phyloP scores from a whole-genome alignment of 1,140 invertebrate species.

The Lepeophtheirus salmonis region DNA sequence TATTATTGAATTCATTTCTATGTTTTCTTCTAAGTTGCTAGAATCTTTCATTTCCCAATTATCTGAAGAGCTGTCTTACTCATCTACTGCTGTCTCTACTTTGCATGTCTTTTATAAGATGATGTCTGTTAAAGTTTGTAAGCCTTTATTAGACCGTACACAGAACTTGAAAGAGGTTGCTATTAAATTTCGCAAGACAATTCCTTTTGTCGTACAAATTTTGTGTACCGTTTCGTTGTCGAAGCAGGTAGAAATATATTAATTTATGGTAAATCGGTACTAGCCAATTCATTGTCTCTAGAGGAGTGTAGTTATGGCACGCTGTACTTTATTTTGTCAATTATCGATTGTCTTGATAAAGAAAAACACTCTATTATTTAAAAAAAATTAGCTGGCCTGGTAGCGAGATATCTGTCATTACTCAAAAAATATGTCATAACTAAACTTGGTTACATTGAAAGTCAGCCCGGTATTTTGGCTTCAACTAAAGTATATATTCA shows the following conservation, averaged over 20 bases:
- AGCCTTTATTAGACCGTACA: conserved; percentile 44
- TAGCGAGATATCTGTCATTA: too few species aligned
- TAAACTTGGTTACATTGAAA: too few species aligned
- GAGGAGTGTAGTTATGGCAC: too few species aligned
- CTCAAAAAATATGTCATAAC: too few species aligned
- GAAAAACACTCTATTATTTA: too few species aligned
- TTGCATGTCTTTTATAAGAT: conserved; percentile 58
- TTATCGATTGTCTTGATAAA: too few species aligned
- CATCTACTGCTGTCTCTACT: conserved; percentile 37
- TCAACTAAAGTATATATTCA: too few species aligned
- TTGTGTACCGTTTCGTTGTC: conserved; percentile 41
- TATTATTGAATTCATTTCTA: not conserved
- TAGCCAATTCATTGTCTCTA: too few species aligned
- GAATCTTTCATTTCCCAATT: conserved; percentile 55
- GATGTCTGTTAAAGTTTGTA: conserved; percentile 42
- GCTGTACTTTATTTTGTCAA: too few species aligned
- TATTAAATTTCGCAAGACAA: conserved; percentile 41
- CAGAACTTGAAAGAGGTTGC: conserved; percentile 43
- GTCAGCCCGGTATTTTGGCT: too few species aligned
- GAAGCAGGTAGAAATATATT: conserved; percentile 36
- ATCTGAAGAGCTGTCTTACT: conserved; percentile 43
- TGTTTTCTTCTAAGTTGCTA: conserved; percentile 36
- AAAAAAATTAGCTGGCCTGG: too few species aligned
- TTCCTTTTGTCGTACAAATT: conserved; percentile 39
- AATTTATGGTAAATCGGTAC: too few species aligned